Evolutionary conservation across 2,797 vertebrate genomes (phyloP), one percentile per base, ranked within the genome.

Genomic region (Cuculus canorus): DNA sequence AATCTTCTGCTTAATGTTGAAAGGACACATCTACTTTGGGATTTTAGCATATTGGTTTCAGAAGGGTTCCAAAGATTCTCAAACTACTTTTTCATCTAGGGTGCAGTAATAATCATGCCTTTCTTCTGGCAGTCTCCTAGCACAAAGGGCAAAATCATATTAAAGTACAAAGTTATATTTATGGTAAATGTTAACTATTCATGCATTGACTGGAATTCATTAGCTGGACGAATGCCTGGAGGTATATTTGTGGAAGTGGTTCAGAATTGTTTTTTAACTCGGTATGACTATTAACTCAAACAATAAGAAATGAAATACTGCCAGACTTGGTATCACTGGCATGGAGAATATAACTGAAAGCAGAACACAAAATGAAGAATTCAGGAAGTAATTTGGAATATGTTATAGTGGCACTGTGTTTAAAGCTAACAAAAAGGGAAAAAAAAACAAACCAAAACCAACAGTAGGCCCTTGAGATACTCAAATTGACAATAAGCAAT

Each of bases 161-260:
- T 82, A 85, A 30, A 86, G 45, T 57, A 76, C 45, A 85, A 82
- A 88, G 53, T 53, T 83, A 17, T 73, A 56, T 71, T 90, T 82
- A 87, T 35, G 52, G 47, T 77, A 93, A 80, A 87, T 70, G 65
- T 61, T 92, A 95, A 88, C 76, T 93, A 60, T 94, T 94, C 82
- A 70, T 73, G 32, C 53, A 59, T 81, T 83, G 86, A 86, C 69
- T 93, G 78, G 69, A 95, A 82, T 91, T 93, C 68, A 73, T 88
- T 87, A 89, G 63, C n/a, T 65, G 61, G 53, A 79, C 39, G 52
- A 89, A 85, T 54, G 54, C 81, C 76, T 94, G 57, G 43, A 95
- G 72, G 17, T 61, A 8, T 32, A 30, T 81, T 89, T 75, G 15
- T 53, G 32, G n/a, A 93, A 87, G 53, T 54, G 43, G 33, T 60